Evolutionary conservation across 2,797 vertebrate species (phyloP).

Genomic region (Sorex maritimensis): DNA sequence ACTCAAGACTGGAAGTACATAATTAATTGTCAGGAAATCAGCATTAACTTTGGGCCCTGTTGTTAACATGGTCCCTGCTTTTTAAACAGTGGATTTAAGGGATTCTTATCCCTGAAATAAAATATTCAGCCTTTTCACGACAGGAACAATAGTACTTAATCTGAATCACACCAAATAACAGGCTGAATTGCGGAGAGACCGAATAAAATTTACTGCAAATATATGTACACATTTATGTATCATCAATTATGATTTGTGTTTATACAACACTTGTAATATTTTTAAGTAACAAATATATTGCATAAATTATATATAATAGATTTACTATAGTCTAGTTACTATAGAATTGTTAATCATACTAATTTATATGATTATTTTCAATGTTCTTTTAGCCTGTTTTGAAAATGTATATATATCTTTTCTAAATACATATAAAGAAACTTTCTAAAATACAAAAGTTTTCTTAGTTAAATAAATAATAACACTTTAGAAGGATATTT

Average conservation of each 20-base stretch:
- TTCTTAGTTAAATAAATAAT: too few species aligned
- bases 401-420: constrained; percentile 9
- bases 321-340: neutral
- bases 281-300: neutral
- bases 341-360: neutral
- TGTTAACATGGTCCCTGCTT: constrained; percentile 13
- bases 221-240: neutral
- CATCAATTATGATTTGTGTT: neutral
- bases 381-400: neutral
- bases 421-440: neutral
- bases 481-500: neutral
- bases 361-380: neutral
- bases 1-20: neutral
- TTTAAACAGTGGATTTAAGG: constrained; percentile 29
- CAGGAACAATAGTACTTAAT: constrained; percentile 42
- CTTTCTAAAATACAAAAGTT: neutral
- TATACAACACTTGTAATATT: neutral
- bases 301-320: neutral
- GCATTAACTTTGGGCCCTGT: neutral
- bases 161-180: constrained; percentile 33
- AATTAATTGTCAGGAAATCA: constrained; percentile 49
- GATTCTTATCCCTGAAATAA: neutral
- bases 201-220: neutral
- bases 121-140: constrained; percentile 32
- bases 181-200: constrained; percentile 20